Conservation (phyloP, 1,140 invertebrate species). For the Pteromalus puparum region DNA sequence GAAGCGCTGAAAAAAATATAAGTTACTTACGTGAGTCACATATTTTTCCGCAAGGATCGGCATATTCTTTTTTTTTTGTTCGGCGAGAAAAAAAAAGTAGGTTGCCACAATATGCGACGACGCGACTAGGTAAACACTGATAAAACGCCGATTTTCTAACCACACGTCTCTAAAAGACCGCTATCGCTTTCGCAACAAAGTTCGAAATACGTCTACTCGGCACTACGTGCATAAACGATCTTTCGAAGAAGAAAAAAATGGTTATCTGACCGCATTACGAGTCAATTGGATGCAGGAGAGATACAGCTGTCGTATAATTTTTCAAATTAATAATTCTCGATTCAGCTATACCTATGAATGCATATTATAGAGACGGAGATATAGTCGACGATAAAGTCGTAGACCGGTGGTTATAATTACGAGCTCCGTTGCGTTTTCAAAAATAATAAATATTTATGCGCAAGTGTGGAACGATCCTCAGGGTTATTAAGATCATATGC, state of each 20-base stretch:
- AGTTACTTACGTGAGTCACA: background rate
- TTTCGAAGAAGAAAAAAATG: background rate
- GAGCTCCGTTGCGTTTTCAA: background rate
- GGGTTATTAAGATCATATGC: slow-evolving; percentile 2
- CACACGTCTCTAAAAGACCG: background rate
- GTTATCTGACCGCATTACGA: slow-evolving; percentile 4
- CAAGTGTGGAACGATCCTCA: background rate
- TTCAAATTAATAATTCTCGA: background rate
- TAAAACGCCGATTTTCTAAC: background rate
- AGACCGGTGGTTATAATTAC: background rate
- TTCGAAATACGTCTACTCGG: background rate
- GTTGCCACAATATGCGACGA: background rate
- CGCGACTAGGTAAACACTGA: background rate
- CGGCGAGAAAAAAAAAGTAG: background rate
- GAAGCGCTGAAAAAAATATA: no score
- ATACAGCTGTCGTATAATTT: background rate
- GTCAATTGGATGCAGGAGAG: background rate
- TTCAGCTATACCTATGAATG: background rate
- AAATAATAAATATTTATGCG: background rate
- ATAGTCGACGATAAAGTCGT: background rate
- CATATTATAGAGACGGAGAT: background rate
- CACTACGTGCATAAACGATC: background rate
- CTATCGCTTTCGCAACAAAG: slow-evolving; percentile 22
- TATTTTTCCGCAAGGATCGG: background rate
- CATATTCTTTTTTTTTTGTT: no score